Evolutionary conservation across 2,888 invertebrate genomes (phyloP), one percentile per base, ranked within the genome.

Genomic region (Melanotus villosus): DNA sequence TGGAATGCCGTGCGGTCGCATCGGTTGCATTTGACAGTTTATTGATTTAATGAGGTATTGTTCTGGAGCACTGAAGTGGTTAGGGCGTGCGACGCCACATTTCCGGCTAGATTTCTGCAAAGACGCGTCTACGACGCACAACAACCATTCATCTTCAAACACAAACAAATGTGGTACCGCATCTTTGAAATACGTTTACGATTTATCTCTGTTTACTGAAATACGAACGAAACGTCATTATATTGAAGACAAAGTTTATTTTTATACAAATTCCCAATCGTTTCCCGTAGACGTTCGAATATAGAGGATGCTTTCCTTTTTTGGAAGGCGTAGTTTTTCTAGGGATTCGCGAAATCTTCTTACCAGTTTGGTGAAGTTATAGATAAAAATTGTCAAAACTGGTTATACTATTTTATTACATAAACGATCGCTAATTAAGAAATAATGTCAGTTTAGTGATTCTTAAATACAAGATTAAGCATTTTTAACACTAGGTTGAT

Each of bases 21-120:
- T 66, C 57, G 64, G 65, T 71, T 72, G 73, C 73, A 77, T 80
- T 81, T 80, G 81, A 81, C 80, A 79, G 75, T 75, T 73, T 77
- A 74, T 78, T 83, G 82, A 83, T 83, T 82, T 83, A 83, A 81
- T 81, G 77, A 77, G 76, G 76, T 74, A 84, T 84, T 84, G 83
- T 84, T 83, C 80, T 77, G 78, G 78, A 71, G 79, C 83, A 84
- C 72, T 81, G 79, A 80, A 81, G 82, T 82, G 83, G 78, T 77
- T 76, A 82, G 81, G 83, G 83, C 82, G 82, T 80, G 82, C 78
- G 80, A 80, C 79, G 78, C 81, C 82, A 81, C 81, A 81, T 80
- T 82, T 82, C 83, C 83, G 81, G 75, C 68, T 70, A 70, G 69
- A 74, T 76, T 79, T 79, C 76, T 79, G 80, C 79, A 79, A 76